phyloP scores from a whole-genome alignment of 2,797 vertebrate genomes.

The Glyptemys insculpta region DNA sequence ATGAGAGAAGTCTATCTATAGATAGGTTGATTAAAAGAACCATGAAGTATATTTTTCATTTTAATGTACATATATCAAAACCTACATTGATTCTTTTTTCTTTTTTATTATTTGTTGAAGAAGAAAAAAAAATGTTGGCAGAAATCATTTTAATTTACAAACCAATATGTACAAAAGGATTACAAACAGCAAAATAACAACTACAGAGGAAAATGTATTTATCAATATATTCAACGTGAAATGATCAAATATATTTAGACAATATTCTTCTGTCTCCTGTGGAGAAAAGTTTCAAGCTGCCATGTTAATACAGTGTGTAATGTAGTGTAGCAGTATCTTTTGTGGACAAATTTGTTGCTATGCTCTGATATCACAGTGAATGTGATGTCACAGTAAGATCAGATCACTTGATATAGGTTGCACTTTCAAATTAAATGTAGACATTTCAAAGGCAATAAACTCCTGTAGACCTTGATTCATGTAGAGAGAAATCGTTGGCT shows the following conservation, averaged over 20 bases:
- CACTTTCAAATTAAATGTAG: background rate
- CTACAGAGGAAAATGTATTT: background rate
- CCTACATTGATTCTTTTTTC: background rate
- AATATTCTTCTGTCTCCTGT: background rate
- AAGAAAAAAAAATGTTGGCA: background rate
- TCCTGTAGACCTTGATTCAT: background rate
- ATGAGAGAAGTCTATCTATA: background rate
- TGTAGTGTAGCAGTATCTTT: background rate
- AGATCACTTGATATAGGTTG: background rate
- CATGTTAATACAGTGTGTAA: background rate
- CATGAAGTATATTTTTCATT: background rate
- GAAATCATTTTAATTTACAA: background rate
- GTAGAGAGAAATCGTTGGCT: background rate
- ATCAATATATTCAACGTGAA: background rate
- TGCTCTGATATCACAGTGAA: constrained; percentile 7
- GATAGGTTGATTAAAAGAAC: background rate
- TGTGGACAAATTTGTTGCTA: background rate
- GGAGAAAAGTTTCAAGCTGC: background rate
- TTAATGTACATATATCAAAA: background rate
- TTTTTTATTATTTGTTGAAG: background rate
- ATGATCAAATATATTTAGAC: background rate
- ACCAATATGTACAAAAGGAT: background rate
- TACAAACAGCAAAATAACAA: background rate
- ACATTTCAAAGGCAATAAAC: background rate
- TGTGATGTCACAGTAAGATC: constrained; percentile 6